Evolutionary conservation across 1,140 invertebrate species (phyloP).

Genomic region (Procambarus clarkii): DNA sequence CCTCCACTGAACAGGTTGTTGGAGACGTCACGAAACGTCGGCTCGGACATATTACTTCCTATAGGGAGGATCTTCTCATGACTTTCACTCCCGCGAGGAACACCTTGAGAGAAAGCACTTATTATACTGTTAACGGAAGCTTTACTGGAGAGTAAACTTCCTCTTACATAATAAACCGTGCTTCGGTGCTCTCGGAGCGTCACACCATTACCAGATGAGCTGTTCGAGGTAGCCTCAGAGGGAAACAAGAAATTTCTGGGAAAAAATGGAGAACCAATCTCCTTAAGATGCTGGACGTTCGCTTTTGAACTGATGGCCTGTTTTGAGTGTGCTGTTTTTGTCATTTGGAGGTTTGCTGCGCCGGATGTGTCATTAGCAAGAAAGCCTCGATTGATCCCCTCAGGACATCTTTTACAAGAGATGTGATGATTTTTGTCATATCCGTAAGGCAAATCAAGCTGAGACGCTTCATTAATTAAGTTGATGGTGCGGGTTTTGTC

Average conservation of each 20-base stretch:
- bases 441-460: too few relatives aligned
- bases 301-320: neutral
- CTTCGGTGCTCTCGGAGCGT: neutral
- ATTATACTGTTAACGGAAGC: neutral
- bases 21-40: neutral
- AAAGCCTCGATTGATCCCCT: neutral
- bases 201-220: neutral
- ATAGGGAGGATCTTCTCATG: neutral
- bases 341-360: neutral
- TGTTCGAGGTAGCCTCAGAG: neutral
- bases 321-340: neutral
- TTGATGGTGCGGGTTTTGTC: neutral
- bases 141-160: neutral
- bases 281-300: neutral
- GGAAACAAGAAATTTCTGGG: neutral
- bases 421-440: neutral
- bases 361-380: slow-evolving; percentile 13
- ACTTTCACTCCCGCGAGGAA: neutral
- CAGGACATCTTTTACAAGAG: neutral
- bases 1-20: neutral
- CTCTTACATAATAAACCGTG: neutral
- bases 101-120: neutral
- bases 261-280: neutral
- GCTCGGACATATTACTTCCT: neutral
- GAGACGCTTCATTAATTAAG: neutral